Evolutionary conservation across 1,140 invertebrate genomes (phyloP).

Genomic region (Nasonia giraulti): DNA sequence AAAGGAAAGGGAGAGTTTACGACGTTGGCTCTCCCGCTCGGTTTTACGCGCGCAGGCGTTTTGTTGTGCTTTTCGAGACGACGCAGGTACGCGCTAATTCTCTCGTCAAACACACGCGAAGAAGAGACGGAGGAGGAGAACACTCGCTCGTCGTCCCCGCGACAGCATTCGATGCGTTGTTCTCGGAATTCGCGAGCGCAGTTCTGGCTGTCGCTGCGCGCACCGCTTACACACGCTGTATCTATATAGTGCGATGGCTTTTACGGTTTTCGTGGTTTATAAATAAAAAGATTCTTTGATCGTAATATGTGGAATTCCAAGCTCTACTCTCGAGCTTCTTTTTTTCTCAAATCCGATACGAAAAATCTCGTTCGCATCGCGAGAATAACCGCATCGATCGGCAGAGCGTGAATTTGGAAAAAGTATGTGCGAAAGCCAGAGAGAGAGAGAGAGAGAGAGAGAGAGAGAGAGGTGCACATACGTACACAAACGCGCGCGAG

Average conservation of each 20-base stretch:
- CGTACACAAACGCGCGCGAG: background rate
- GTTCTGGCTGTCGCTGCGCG: too few relatives aligned
- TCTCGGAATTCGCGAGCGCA: slow-evolving; percentile 37
- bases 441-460: background rate
- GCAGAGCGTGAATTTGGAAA: background rate
- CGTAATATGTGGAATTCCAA: too few relatives aligned
- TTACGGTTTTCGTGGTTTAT: too few relatives aligned
- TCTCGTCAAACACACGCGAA: slow-evolving; percentile 36
- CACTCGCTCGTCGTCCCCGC: background rate
- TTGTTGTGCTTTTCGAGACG: slow-evolving; percentile 15
- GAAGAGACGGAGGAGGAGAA: background rate
- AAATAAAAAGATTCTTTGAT: too few relatives aligned
- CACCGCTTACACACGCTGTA: too few relatives aligned
- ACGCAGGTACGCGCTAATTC: slow-evolving; percentile 43
- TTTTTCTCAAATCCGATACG: too few relatives aligned
- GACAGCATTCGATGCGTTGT: slow-evolving; percentile 21
- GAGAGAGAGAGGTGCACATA: too few relatives aligned
- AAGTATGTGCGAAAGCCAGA: background rate
- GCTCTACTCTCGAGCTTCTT: too few relatives aligned
- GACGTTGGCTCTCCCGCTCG: background rate
- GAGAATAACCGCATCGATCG: too few relatives aligned
- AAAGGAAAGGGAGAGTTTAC: slow-evolving; percentile 45
- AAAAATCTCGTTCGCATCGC: too few relatives aligned
- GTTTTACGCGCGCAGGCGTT: background rate
- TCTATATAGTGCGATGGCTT: too few relatives aligned